Base-by-base conservation (phyloP, 1,140 invertebrate species). In the Alviniconcha marisindica region DNA sequence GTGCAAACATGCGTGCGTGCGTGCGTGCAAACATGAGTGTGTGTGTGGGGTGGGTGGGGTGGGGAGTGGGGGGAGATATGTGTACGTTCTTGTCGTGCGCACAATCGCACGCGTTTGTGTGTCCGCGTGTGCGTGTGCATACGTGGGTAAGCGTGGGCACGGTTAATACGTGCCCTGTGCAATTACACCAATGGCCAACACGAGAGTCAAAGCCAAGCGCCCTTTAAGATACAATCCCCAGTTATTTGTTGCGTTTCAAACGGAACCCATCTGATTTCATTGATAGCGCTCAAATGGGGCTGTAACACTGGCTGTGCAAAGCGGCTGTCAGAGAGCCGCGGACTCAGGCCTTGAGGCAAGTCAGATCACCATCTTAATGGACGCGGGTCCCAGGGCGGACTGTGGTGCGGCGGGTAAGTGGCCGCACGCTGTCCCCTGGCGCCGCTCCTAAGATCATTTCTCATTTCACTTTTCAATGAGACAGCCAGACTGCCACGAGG, bases 381-480 rank as follows among this genome's bases (percentile, higher is more conserved):
- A 40, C 40, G 73, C 1, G n/a, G 36, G 40, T 76, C 73, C 73
- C 73, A 15, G 12, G 73, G 28, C 73, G 73, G 24, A 44, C 73
- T n/a, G 40, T 42, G 73, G 36, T 76, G 73, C 42, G 3, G 24
- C 10, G 42, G 73, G 40, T 76, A 76, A 76, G 73, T 76, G 73
- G 73, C 73, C 73, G 40, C 14, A 33, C 36, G 44, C 73, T 24
- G 40, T 76, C 40, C 73, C 73, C 73, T 12, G 21, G 36, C 31
- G 24, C 14, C 73, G 38, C 36, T 44, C 73, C 18, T n/a, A n/a
- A 76, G 73, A 76, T 44, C 73, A 40, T 76, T 76, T 76, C 73
- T 76, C 73, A 76, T 76, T 76, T 76, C 73, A 40, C 73, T 76
- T 44, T 76, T 76, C 73, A 76, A 76, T 76, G 73, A 76, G 73